Conservation (phyloP, 1,140 invertebrate genomes). For the Drosophila auraria region DNA sequence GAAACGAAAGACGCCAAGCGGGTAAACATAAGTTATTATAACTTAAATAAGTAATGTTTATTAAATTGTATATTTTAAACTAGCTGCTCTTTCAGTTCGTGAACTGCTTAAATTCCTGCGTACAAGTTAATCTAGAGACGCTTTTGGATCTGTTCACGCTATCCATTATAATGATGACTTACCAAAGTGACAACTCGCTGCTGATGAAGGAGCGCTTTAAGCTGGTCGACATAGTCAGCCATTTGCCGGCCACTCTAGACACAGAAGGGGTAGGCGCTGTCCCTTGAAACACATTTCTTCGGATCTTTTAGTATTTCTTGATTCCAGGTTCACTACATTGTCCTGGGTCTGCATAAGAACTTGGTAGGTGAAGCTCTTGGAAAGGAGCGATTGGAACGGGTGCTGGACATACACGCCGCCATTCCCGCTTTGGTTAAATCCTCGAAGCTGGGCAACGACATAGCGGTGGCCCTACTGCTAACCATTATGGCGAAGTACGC, state of each 20-base stretch:
- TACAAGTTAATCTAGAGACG: neutral
- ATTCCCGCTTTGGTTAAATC: slow-evolving; percentile 36
- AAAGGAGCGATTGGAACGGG: slow-evolving; percentile 26
- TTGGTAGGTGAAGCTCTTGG: slow-evolving; percentile 19
- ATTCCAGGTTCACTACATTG: slow-evolving; percentile 29
- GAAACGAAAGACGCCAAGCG: slow-evolving; percentile 7
- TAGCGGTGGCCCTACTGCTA: slow-evolving; percentile 33
- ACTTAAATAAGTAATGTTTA: neutral
- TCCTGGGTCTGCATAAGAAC: slow-evolving; percentile 9
- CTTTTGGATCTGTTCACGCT: slow-evolving; percentile 32
- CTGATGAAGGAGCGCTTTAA: slow-evolving; percentile 24
- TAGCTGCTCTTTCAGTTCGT: slow-evolving; percentile 10
- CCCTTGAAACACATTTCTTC: no score
- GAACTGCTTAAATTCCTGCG: neutral
- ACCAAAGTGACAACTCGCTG: slow-evolving; percentile 14
- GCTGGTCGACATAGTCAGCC: slow-evolving; percentile 19
- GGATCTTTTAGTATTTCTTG: no score
- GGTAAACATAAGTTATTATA: slow-evolving; percentile 6
- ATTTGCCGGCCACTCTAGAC: slow-evolving; percentile 3
- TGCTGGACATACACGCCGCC: slow-evolving; percentile 30
- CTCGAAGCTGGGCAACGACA: slow-evolving; percentile 11
- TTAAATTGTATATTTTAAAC: neutral
- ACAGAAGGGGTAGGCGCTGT: neutral
- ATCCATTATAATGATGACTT: slow-evolving; percentile 47
- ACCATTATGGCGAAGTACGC: slow-evolving; percentile 30